Evolutionary conservation across 2,797 vertebrate species (phyloP).

Genomic region (Pteronotus mesoamericanus): DNA sequence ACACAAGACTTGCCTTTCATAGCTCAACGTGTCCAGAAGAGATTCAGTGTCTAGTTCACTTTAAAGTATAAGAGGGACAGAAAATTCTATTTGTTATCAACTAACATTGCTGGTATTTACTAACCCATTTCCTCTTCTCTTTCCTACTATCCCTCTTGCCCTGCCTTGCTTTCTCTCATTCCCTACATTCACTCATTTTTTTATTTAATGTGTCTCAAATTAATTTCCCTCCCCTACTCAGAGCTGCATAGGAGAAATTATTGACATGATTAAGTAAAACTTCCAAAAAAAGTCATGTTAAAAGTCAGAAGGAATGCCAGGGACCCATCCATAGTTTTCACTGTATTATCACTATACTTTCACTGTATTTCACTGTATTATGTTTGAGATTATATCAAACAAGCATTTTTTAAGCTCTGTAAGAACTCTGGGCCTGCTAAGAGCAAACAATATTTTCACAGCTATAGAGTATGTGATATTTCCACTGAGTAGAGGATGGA

Average conservation of each 20-base stretch:
- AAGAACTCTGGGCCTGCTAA: neutral
- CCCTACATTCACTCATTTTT: neutral
- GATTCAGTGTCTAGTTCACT: neutral
- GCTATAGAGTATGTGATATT: neutral
- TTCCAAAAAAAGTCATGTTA: neutral
- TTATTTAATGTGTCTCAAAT: slow-evolving; percentile 2
- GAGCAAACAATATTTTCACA: neutral
- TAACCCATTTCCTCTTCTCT: neutral
- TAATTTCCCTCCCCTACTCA: neutral
- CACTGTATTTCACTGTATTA: neutral
- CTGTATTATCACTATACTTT: neutral
- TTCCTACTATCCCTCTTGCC: neutral
- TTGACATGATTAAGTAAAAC: neutral
- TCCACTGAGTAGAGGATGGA: neutral
- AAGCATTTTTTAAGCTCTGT: neutral
- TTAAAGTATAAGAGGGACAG: neutral
- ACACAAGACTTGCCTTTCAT: neutral
- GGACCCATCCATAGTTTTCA: neutral
- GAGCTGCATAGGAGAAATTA: neutral
- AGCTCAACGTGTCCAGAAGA: neutral
- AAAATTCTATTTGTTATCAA: neutral
- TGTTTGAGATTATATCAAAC: neutral
- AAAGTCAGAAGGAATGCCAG: neutral
- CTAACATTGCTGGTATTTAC: neutral
- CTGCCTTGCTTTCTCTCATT: neutral